Evolutionary conservation across 2,888 invertebrate genomes (phyloP), one percentile per base, ranked within the genome.

Genomic region (Macaria liturata): DNA sequence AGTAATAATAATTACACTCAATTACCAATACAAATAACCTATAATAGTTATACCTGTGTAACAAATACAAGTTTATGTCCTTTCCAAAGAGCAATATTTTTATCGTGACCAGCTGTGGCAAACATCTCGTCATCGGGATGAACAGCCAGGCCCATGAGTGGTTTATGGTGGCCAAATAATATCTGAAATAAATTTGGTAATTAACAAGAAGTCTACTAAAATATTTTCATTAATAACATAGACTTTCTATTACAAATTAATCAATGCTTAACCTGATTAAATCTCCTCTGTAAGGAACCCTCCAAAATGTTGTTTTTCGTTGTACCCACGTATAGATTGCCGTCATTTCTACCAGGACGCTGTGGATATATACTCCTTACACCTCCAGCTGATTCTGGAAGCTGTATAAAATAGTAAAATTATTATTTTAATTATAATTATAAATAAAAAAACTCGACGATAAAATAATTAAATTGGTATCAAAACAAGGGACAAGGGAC

Each of bases 111-210:
- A 0, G 98, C 98, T 0, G 98, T 97, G 0, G 98, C 97, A 76
- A 97, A 98, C 67, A 97, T 94, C 84, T 98, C 97, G 75, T 97
- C 97, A 70, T 97, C 97, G 0, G 98, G 97, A 84, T 98, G 97
- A 2, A 97, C 96, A 3, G 97, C 97, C 56, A 98, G 83, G 0
- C 97, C 98, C 95, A 96, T 96, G 3, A 98, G 91, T 80, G 96
- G 97, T 57, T 97, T 95, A 53, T 96, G 96, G 82, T 98, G 98
- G 0, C 98, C 98, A 81, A 98, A 97, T 39, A 97, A 94, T 37
- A 97, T 95, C 94, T 95, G 77, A 50, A 57, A 54, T 4, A 43
- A 47, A 7, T 3, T 2, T 37, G 4, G 7, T 37, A 6, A 3
- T 6, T 37, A 6, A 3, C 7, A 37, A 37, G 1, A 37, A 37